Evolutionary conservation across 2,888 invertebrate genomes (phyloP).

Genomic region (Endomychus coccineus): DNA sequence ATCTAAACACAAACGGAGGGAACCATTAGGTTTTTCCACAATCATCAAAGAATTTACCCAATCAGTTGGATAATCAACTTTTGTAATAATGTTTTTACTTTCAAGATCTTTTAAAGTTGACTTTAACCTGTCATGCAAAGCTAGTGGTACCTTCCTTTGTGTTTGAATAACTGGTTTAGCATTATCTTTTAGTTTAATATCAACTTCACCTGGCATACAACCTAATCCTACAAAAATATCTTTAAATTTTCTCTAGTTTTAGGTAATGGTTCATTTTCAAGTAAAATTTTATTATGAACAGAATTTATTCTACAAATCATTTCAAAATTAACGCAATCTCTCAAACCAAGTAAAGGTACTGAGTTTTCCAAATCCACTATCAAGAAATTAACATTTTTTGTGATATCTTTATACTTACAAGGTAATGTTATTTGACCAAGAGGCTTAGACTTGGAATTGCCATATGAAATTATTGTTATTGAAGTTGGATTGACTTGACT

Average conservation of each 20-base stretch:
- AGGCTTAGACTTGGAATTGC: conserved; percentile 12
- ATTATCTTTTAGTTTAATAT: conserved; percentile 2
- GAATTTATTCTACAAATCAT: conserved; percentile 1
- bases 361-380: background rate
- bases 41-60: conserved; percentile 10
- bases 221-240: conserved; percentile 1
- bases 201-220: conserved; percentile 1
- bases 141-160: background rate
- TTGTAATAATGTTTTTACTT: background rate
- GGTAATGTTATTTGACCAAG: background rate
- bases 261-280: background rate
- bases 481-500: conserved; percentile 1
- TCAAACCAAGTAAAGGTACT: conserved; percentile 2
- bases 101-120: background rate
- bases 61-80: conserved; percentile 11
- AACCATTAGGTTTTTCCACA: conserved; percentile 11
- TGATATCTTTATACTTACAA: conserved; percentile 1
- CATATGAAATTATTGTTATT: conserved; percentile 11
- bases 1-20: conserved; percentile 31
- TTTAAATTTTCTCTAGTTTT: background rate
- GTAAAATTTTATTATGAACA: background rate
- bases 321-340: background rate
- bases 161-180: conserved; percentile 4
- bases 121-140: conserved; percentile 1
- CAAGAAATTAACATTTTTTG: no score